Percentiles rank a stretch among this genome's conserved stretches.
These are phyloP conservation scores for Heliconius ethilla DNA, from an alignment of 2,888 invertebrate genomes.

Conservation along the genomic window DNA sequence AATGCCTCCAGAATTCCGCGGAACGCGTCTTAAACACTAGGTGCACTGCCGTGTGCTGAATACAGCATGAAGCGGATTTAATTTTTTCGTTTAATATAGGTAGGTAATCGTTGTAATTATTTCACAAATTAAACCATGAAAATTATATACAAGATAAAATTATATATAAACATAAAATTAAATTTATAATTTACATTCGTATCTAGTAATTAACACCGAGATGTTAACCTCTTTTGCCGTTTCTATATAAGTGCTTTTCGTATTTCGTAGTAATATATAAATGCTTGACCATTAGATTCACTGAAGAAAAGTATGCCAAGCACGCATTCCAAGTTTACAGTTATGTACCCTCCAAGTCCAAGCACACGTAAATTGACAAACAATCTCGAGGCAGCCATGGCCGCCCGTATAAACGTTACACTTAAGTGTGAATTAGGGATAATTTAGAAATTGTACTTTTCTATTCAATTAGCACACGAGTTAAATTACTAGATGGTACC, in stretches of 20 bases:
- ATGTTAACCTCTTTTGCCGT: conserved; percentile 12
- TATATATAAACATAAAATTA: background rate
- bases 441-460: conserved; percentile 45
- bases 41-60: too few species aligned
- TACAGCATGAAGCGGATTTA: background rate
- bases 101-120: too few species aligned
- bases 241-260: conserved; percentile 5
- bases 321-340: conserved; percentile 71
- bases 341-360: conserved; percentile 55
- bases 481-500: background rate
- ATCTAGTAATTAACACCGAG: background rate
- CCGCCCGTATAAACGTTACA: conserved; percentile 19
- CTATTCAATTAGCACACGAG: conserved; percentile 6
- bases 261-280: background rate
- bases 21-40: too few species aligned
- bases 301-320: conserved; percentile 54
- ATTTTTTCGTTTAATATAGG: background rate
- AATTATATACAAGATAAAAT: background rate
- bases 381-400: conserved; percentile 49
- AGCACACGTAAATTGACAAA: conserved; percentile 75
- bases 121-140: too few species aligned
- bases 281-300: conserved; percentile 18
- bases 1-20: too few species aligned
- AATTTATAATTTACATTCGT: conserved; percentile 1
- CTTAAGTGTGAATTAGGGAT: conserved; percentile 44